Evolutionary conservation across 2,113 vertebrate species (phyloP), one percentile per base, ranked within the genome.

Genomic region (Tenebrosternarchus preto): DNA sequence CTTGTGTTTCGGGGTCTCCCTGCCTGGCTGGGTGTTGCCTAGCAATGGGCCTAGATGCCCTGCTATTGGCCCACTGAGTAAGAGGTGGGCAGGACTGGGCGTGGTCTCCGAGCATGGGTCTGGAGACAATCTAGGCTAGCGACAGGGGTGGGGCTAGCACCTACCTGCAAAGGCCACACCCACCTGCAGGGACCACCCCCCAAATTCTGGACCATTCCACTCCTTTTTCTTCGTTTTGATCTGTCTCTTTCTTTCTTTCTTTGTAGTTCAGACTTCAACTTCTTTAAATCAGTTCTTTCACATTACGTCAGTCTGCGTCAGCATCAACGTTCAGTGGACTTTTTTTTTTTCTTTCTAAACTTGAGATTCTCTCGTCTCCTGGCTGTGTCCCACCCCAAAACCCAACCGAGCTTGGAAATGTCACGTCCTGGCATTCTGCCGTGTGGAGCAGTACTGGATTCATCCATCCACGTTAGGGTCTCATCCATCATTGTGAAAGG

Each of bases 321-420:
- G 12, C 16, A 36, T 39, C 53, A 57, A 3, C 70, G 15, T 56
- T 64, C 16, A 17, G 0, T 29, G 12, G 8, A 61, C 25, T 25
- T 27, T 61, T 27, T 15, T 60, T 60, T 11, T 11, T 11, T 24
- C 15, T 25, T 25, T 15, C 11, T 12, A 12, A 50, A 50, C 8
- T 50, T 15, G 43, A 50, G 43, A 50, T 27, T 27, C 7, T 24
- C 8, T 27, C 27, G 24, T n/a, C 0, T 7, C 25, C 12, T 2
- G 12, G 25, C 73, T 84, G 67, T 56, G 80, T 46, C n/a, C 19
- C 24, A 25, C 3, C 25, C 36, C 73, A 85, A 76, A 85, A 81
- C 64, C 84, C 67, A 60, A 75, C 39, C 77, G 22, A 31, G 81
- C 84, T 86, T 66, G 76, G 73, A 90, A 91, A 91, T 86, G 80